phyloP scores from a whole-genome alignment of 2,113 vertebrate species.

The Trachemys scripta region DNA sequence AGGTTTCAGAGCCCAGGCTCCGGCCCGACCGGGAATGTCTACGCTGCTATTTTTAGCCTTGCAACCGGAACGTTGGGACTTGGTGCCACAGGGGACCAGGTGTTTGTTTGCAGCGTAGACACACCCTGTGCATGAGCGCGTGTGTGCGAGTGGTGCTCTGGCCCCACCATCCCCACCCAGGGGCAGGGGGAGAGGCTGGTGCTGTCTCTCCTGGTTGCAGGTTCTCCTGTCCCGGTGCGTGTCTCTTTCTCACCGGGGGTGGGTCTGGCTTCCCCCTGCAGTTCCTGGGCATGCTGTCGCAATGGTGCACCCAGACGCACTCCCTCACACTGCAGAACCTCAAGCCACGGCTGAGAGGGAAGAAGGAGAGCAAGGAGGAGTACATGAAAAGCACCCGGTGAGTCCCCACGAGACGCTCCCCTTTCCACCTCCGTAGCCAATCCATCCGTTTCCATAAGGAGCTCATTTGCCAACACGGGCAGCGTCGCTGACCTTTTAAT shows the following conservation, averaged over 20 bases:
- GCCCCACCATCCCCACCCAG: not conserved
- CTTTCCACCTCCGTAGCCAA: not conserved
- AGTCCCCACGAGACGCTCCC: not conserved
- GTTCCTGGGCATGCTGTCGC: constrained; percentile 95
- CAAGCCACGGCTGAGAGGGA: constrained; percentile 95
- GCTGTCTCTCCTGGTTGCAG: not conserved
- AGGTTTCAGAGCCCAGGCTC: not conserved
- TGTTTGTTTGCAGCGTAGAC: not conserved
- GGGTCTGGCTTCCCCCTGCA: constrained; percentile 47
- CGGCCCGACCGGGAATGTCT: not conserved
- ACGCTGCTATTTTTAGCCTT: not conserved
- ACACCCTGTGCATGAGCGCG: not conserved
- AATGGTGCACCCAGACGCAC: constrained; percentile 99
- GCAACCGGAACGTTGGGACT: not conserved
- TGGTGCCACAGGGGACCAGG: rapidly evolving
- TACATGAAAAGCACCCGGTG: constrained; percentile 97
- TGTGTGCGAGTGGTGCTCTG: not conserved
- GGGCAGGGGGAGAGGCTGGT: not conserved
- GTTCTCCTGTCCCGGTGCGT: not conserved
- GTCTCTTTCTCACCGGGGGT: rapidly evolving
- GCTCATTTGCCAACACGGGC: not conserved
- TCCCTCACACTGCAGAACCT: constrained; percentile 98
- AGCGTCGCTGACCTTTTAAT: rapidly evolving
- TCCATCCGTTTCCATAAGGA: too few species aligned
- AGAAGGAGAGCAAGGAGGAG: constrained; percentile 98